Conservation (phyloP, 2,113 vertebrate genomes). For the Neogobius melanostomus region DNA sequence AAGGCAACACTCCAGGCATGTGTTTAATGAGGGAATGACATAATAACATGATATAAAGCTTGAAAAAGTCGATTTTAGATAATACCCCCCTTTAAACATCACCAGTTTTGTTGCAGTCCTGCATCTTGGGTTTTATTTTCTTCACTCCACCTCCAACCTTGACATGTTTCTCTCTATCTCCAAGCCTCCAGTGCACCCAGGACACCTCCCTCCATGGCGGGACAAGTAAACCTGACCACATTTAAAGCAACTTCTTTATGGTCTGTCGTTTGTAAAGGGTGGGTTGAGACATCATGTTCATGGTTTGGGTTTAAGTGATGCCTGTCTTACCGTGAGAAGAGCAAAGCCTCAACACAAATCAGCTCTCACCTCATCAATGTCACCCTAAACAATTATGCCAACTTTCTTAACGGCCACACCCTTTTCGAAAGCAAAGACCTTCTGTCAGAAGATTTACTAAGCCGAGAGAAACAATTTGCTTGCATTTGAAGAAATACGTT, state of each 20-base stretch:
- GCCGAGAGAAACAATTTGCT: not conserved
- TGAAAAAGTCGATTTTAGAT: too few relatives aligned
- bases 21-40: too few relatives aligned
- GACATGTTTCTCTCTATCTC: conserved; percentile 35
- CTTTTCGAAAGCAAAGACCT: conserved; percentile 18
- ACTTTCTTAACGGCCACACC: conserved; percentile 32
- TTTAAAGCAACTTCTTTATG: conserved; percentile 32
- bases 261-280: conserved; percentile 18
- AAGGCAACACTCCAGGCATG: too few relatives aligned
- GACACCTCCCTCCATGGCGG: conserved; percentile 7
- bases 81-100: too few relatives aligned
- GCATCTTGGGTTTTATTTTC: too few relatives aligned
- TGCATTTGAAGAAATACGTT: too few relatives aligned
- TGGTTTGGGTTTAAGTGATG: conserved; percentile 11
- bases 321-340: conserved; percentile 37
- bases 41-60: too few relatives aligned
- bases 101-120: too few relatives aligned
- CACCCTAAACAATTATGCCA: conserved; percentile 48
- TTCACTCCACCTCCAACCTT: too few relatives aligned
- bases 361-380: conserved; percentile 59
- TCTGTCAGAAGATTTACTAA: conserved; percentile 20
- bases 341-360: conserved; percentile 26
- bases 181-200: conserved; percentile 3
- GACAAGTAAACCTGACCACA: conserved; percentile 27
- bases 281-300: not conserved